Conservation (phyloP, 2,113 vertebrate genomes). For the Hippocampus mohnikei region DNA sequence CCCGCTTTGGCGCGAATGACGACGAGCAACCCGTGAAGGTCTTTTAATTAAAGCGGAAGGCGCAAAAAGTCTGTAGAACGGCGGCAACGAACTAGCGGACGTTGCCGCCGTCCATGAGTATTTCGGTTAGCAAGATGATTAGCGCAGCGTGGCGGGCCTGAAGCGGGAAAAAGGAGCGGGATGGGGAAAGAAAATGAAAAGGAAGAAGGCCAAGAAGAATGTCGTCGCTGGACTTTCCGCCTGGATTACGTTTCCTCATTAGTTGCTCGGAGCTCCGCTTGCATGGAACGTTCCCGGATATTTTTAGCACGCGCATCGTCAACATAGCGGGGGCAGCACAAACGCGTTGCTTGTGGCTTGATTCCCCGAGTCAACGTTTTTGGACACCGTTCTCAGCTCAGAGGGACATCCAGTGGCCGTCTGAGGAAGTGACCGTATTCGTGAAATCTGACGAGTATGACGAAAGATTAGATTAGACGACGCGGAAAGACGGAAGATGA, state of each 20-base stretch:
- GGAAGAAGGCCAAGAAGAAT: not conserved
- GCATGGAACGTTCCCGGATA: not conserved
- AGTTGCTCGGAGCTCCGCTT: not conserved
- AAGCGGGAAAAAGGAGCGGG: too few species aligned
- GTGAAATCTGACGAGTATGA: not conserved
- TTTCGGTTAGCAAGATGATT: not conserved
- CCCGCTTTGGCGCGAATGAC: not conserved
- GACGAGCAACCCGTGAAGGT: not conserved
- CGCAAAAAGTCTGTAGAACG: not conserved
- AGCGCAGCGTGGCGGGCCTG: not conserved
- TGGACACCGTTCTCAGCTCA: not conserved
- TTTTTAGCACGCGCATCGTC: not conserved
- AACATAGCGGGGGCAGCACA: not conserved
- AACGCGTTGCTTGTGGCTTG: not conserved
- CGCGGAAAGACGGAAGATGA: too few species aligned
- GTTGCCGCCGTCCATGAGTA: slow-evolving; percentile 52
- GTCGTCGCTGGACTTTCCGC: slow-evolving; percentile 4
- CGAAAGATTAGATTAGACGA: too few species aligned
- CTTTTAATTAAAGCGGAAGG: not conserved
- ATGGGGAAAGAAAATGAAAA: too few species aligned
- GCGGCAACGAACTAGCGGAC: slow-evolving; percentile 17
- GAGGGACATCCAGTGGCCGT: not conserved
- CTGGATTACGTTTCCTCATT: slow-evolving; percentile 5
- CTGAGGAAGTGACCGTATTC: not conserved
- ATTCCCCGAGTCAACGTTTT: not conserved